Evolutionary conservation across 1,140 invertebrate genomes (phyloP).

Genomic region (Chymomyza costata): DNA sequence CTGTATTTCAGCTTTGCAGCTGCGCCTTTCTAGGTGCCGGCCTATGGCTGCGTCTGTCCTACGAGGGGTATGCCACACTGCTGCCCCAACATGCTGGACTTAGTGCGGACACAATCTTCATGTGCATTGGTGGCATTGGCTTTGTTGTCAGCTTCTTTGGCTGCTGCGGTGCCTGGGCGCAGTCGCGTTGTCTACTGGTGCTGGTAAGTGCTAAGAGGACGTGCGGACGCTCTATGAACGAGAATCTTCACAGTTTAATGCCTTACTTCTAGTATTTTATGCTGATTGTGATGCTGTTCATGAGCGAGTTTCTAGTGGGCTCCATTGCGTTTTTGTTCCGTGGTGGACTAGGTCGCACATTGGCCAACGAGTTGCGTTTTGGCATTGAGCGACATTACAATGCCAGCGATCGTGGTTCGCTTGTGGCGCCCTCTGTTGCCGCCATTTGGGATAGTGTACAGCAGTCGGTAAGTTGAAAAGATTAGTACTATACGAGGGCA

Average conservation of each 20-base stretch:
- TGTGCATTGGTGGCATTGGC: conserved; percentile 81
- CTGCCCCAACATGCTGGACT: conserved; percentile 83
- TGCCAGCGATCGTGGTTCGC: conserved; percentile 77
- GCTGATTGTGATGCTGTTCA: conserved; percentile 86
- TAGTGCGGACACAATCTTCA: conserved; percentile 82
- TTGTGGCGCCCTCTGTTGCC: conserved; percentile 78
- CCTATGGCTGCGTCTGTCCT: conserved; percentile 83
- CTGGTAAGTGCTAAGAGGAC: conserved; percentile 78
- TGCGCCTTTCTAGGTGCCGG: conserved; percentile 85
- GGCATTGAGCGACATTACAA: conserved; percentile 85
- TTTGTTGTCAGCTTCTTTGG: conserved; percentile 87
- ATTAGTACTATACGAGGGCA: too few relatives aligned
- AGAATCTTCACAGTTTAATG: neutral
- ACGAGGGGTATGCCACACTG: conserved; percentile 83
- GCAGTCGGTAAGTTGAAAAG: conserved; percentile 77
- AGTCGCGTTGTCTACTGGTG: conserved; percentile 85
- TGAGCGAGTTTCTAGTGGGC: conserved; percentile 86
- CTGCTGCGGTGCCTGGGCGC: conserved; percentile 88
- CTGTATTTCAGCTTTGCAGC: conserved; percentile 86
- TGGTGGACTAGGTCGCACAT: conserved; percentile 79
- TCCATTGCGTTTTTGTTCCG: conserved; percentile 87
- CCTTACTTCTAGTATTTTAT: conserved; percentile 83
- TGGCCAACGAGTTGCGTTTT: conserved; percentile 82
- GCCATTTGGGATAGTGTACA: conserved; percentile 86
- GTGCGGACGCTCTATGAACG: neutral